Evolutionary conservation across 2,888 invertebrate species (phyloP).

Genomic region (Andrena trimmerana): DNA sequence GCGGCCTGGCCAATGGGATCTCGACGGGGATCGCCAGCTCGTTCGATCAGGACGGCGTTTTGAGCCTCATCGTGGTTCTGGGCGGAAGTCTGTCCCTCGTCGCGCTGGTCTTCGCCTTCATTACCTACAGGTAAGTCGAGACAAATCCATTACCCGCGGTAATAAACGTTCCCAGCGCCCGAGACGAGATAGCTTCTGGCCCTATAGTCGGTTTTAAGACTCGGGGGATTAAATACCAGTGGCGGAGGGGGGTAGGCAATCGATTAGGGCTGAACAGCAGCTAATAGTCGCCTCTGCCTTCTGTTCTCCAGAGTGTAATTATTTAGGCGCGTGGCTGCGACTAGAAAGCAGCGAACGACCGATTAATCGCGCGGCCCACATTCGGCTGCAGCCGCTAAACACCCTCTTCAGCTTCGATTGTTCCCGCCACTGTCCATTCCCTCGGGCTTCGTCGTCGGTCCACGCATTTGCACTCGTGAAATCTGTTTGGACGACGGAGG

Average conservation of each 20-base stretch:
- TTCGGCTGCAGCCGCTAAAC: slow-evolving; percentile 23
- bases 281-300: not conserved
- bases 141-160: slow-evolving; percentile 15
- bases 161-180: not conserved
- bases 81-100: slow-evolving; percentile 89
- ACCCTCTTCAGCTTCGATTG: not conserved
- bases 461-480: not conserved
- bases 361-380: slow-evolving; percentile 43
- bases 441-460: not conserved
- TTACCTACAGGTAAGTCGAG: slow-evolving; percentile 88
- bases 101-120: slow-evolving; percentile 89
- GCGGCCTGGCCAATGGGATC: slow-evolving; percentile 78
- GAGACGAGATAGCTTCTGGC: not conserved
- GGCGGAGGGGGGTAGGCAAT: not conserved
- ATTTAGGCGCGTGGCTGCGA: not conserved
- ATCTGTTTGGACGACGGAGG: not conserved
- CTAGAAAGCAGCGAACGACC: slow-evolving; percentile 19
- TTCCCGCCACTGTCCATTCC: slow-evolving; percentile 1
- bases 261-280: slow-evolving; percentile 14
- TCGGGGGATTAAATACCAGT: slow-evolving; percentile 9
- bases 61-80: slow-evolving; percentile 88
- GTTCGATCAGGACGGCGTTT: slow-evolving; percentile 87
- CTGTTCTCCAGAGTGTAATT: slow-evolving; percentile 5
- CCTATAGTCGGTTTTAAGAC: slow-evolving; percentile 4
- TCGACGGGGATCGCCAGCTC: slow-evolving; percentile 80